Evolutionary conservation across 2,797 vertebrate species (phyloP).

Genomic region (Acanthopagrus latus): DNA sequence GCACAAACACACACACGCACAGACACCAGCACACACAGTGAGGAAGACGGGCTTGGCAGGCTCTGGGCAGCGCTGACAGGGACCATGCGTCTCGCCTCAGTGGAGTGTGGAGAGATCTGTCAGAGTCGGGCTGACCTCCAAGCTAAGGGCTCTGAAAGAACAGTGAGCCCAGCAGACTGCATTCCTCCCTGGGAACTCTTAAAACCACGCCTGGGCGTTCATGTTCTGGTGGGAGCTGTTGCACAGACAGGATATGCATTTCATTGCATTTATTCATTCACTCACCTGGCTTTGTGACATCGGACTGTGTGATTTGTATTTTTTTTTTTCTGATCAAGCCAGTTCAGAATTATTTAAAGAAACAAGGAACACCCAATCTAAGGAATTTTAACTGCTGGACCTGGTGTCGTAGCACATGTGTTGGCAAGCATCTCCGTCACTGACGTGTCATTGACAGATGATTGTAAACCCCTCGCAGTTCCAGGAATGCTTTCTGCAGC

Average conservation of each 20-base stretch:
- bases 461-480: conserved; percentile 25
- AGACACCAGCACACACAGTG: conserved; percentile 19
- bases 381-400: conserved; percentile 19
- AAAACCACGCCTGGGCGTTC: conserved; percentile 4
- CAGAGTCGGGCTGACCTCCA: conserved; percentile 72
- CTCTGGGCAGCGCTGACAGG: conserved; percentile 61
- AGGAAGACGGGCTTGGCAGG: conserved; percentile 61
- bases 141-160: conserved; percentile 60
- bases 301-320: neutral
- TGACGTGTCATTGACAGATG: conserved; percentile 36
- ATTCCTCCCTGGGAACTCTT: conserved; percentile 39
- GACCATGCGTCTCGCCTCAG: conserved; percentile 72
- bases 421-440: neutral
- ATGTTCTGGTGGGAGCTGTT: neutral
- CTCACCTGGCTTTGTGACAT: neutral
- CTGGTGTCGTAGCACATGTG: conserved; percentile 9
- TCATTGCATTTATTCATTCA: neutral
- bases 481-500: conserved; percentile 52
- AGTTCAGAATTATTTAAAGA: neutral
- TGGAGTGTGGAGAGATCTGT: conserved; percentile 76
- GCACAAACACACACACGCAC: conserved; percentile 9
- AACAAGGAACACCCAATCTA: neutral
- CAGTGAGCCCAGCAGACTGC: conserved; percentile 47
- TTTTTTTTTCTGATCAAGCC: neutral
- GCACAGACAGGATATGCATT: neutral